phyloP scores from a whole-genome alignment of 2,797 vertebrate species.

The Morelia viridis region DNA sequence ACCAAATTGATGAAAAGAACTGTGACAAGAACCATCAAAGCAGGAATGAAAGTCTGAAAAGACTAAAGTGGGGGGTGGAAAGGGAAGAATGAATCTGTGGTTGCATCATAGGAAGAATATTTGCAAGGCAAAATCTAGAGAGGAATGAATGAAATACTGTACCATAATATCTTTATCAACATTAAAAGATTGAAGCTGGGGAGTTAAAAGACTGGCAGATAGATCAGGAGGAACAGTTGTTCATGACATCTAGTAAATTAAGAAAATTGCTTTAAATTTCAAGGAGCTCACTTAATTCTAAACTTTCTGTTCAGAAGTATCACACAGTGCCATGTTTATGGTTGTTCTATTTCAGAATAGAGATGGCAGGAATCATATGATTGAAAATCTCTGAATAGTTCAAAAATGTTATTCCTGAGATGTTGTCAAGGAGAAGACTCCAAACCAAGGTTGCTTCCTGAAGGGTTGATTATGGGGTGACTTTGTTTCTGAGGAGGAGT shows the following conservation, averaged over 20 bases:
- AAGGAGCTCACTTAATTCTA: not conserved
- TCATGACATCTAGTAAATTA: not conserved
- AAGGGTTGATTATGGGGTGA: not conserved
- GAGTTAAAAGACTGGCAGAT: not conserved
- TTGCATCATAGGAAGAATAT: not conserved
- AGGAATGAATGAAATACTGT: not conserved
- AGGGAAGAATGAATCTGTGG: not conserved
- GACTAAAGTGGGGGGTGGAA: not conserved
- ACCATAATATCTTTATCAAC: not conserved
- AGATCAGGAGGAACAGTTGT: not conserved
- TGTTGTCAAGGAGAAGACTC: not conserved
- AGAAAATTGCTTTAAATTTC: not conserved
- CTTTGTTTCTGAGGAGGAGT: not conserved
- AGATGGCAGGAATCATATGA: not conserved
- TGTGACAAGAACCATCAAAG: slow-evolving; percentile 29
- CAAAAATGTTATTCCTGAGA: not conserved
- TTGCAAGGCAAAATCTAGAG: not conserved
- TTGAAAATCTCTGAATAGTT: not conserved
- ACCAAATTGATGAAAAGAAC: slow-evolving; percentile 27
- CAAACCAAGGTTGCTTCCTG: not conserved
- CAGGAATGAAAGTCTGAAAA: not conserved
- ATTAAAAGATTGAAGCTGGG: not conserved
- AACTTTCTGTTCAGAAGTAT: not conserved
- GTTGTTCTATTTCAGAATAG: not conserved
- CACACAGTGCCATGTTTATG: not conserved